Conservation (phyloP, 2,113 vertebrate species). For the Mobula hypostoma region DNA sequence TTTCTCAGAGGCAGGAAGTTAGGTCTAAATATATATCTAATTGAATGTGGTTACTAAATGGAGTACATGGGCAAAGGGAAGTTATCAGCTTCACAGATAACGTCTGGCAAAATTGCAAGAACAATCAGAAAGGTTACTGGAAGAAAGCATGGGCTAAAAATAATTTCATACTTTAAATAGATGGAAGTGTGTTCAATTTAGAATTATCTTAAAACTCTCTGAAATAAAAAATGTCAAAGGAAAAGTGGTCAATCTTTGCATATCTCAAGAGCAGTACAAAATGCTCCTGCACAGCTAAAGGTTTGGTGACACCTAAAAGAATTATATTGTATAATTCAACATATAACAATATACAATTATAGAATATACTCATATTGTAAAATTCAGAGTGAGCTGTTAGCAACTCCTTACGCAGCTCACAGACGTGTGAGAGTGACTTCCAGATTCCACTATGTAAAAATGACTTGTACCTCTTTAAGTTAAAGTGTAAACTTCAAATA, state of each 20-base stretch:
- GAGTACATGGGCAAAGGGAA: conserved; percentile 18
- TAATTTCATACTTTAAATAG: conserved; percentile 18
- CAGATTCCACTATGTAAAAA: neutral
- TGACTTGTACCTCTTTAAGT: neutral
- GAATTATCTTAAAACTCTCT: neutral
- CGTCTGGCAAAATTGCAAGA: conserved; percentile 29
- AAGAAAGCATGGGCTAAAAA: conserved; percentile 22
- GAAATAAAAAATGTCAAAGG: neutral
- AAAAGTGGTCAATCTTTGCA: neutral
- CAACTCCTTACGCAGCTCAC: neutral
- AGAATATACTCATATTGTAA: neutral
- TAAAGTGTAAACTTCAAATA: neutral
- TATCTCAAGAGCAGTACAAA: neutral
- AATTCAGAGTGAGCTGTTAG: neutral
- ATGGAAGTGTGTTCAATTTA: neutral
- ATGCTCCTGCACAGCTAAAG: no score
- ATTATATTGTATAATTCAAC: no score
- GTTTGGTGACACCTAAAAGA: no score
- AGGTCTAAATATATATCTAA: conserved; percentile 19
- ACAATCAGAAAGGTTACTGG: conserved; percentile 16
- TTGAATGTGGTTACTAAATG: conserved; percentile 25
- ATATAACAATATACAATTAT: no score
- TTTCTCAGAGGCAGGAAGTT: neutral
- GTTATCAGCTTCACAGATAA: conserved; percentile 27
- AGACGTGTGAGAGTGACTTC: neutral